A percentile compares a stretch with the other conserved stretches of the same genome.
These are phyloP conservation scores for Phylloscopus collybita DNA, from an alignment of 2,797 vertebrate genomes.

Conservation along the genomic window DNA sequence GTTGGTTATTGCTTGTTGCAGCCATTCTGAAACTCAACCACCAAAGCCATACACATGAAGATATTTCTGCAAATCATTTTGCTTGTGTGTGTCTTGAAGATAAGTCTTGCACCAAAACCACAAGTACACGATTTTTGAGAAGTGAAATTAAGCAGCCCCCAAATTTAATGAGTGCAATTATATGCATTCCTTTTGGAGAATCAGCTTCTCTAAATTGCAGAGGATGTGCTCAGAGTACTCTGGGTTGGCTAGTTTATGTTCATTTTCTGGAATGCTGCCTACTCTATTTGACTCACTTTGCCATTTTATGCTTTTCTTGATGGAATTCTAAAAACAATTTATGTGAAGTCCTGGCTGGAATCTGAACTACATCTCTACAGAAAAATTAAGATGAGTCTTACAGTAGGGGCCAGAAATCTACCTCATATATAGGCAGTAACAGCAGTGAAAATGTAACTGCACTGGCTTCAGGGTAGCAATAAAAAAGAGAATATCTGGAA, in stretches of 20 bases:
- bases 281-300: background rate
- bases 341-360: background rate
- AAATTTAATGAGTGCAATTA: background rate
- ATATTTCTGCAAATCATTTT: background rate
- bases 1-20: background rate
- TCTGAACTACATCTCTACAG: background rate
- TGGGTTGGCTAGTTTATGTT: background rate
- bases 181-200: background rate
- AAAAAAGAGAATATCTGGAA: background rate
- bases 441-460: background rate
- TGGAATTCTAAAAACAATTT: slow-evolving; percentile 45
- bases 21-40: background rate
- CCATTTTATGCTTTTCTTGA: slow-evolving; percentile 39
- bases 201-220: background rate
- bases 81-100: background rate
- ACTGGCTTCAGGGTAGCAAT: background rate
- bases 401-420: background rate
- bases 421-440: background rate
- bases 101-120: background rate
- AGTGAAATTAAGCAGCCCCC: background rate
- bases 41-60: background rate
- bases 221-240: background rate
- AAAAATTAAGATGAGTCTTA: background rate
- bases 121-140: background rate
- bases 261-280: slow-evolving; percentile 24